Percentiles rank a stretch among this genome's conserved stretches.
Conservation (phyloP, 2,113 vertebrate species). For the Lepus timidus region DNA sequence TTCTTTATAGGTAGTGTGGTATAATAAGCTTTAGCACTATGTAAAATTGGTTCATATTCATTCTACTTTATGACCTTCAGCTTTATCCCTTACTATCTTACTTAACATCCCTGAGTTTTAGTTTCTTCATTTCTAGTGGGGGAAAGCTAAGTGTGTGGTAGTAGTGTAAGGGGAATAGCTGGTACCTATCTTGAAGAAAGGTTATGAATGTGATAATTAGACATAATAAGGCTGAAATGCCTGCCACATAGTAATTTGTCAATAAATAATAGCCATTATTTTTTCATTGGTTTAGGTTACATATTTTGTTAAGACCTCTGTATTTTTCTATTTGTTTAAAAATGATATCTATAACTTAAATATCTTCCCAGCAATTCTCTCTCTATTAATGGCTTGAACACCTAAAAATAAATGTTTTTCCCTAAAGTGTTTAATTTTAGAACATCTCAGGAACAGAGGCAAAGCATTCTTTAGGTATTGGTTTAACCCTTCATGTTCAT, state of each 20-base stretch:
- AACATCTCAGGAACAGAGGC: slow-evolving; percentile 1
- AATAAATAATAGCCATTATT: slow-evolving; percentile 37
- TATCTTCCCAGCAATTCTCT: neutral
- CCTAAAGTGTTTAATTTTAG: slow-evolving; percentile 25
- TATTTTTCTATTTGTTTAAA: slow-evolving; percentile 60
- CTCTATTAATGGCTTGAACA: slow-evolving; percentile 21
- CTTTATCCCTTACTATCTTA: slow-evolving; percentile 39
- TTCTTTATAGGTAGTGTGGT: slow-evolving; percentile 32
- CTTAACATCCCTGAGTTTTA: slow-evolving; percentile 45
- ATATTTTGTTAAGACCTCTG: slow-evolving; percentile 10
- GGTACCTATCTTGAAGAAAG: neutral
- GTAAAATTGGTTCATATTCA: slow-evolving; percentile 19
- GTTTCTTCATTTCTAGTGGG: neutral
- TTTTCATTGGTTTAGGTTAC: slow-evolving; percentile 41
- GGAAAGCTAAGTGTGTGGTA: neutral
- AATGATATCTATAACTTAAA: neutral
- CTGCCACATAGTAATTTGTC: neutral
- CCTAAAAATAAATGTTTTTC: slow-evolving; percentile 25
- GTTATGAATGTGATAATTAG: slow-evolving; percentile 38
- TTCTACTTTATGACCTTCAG: neutral
- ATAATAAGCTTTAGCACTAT: neutral
- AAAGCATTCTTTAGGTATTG: slow-evolving; percentile 51
- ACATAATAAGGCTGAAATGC: neutral
- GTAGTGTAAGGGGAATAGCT: neutral
- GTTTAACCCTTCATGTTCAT: slow-evolving; percentile 51